A percentile compares a stretch with the other conserved stretches of the same genome.
phyloP scores from a whole-genome alignment of 2,113 vertebrate species.

The Xenotilapia leptura region DNA sequence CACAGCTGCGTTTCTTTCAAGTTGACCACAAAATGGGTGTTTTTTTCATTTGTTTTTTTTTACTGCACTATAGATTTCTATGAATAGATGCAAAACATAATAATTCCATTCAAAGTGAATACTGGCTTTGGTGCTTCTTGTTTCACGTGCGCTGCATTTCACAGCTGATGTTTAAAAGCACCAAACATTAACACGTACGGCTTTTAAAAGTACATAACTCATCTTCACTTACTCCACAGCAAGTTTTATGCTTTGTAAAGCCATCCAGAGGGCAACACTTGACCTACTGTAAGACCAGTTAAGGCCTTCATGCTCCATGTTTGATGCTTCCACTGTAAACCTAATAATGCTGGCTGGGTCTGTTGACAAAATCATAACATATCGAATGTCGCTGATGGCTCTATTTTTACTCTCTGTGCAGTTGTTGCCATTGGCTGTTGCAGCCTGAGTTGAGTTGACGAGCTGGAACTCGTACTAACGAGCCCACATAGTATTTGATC shows the following conservation, averaged over 20 bases:
- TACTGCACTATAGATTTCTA: neutral
- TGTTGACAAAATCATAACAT: neutral
- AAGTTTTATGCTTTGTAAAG: neutral
- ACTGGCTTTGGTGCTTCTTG: neutral
- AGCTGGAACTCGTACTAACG: neutral
- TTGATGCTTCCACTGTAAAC: neutral
- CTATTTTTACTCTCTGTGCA: neutral
- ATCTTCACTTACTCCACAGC: neutral
- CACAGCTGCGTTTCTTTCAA: neutral
- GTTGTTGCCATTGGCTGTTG: neutral
- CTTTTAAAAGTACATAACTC: neutral
- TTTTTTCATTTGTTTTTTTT: neutral
- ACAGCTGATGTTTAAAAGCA: neutral
- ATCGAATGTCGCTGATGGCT: neutral
- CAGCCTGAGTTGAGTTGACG: neutral
- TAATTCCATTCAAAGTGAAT: neutral
- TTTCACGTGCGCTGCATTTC: accelerated
- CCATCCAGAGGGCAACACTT: neutral
- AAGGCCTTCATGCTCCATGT: neutral
- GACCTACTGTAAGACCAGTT: neutral
- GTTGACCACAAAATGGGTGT: neutral
- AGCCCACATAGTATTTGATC: neutral
- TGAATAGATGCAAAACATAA: neutral
- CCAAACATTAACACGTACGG: neutral
- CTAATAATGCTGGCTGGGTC: neutral